A percentile compares a stretch with the other conserved stretches of the same genome.
Conservation (phyloP, 1,140 invertebrate species). For the Drosophila pallidifrons region DNA sequence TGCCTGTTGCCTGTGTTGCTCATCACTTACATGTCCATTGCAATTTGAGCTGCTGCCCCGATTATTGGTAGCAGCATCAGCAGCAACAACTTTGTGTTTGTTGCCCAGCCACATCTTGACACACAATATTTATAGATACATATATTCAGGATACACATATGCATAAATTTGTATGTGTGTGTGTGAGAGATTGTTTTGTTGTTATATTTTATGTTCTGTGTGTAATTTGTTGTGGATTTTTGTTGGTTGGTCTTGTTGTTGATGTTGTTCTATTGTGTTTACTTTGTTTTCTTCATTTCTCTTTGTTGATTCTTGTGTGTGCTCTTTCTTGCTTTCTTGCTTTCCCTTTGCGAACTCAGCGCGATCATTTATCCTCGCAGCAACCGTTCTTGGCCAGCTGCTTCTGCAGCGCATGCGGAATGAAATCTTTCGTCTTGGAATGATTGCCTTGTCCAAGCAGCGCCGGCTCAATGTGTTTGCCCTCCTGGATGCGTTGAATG, state of each 20-base stretch:
- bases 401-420: slow-evolving; percentile 87
- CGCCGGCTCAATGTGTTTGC: slow-evolving; percentile 90
- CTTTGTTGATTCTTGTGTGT: neutral
- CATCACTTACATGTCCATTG: neutral
- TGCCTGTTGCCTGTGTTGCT: too few species aligned
- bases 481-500: slow-evolving; percentile 90
- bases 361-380: slow-evolving; percentile 82
- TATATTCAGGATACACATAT: slow-evolving; percentile 10
- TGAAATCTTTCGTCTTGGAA: slow-evolving; percentile 92
- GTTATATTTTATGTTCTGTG: neutral
- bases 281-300: neutral
- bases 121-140: slow-evolving; percentile 21
- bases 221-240: neutral
- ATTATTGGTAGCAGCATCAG: neutral
- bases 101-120: slow-evolving; percentile 27
- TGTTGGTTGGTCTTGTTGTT: neutral
- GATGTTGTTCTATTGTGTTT: neutral
- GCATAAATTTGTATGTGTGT: slow-evolving; percentile 10
- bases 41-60: neutral
- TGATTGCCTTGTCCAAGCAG: slow-evolving; percentile 90
- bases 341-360: slow-evolving; percentile 28
- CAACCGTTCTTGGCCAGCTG: slow-evolving; percentile 79
- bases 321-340: neutral
- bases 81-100: neutral
- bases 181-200: slow-evolving; percentile 19